phyloP scores from a whole-genome alignment of 2,888 invertebrate genomes.

The Frankliniella fusca region DNA sequence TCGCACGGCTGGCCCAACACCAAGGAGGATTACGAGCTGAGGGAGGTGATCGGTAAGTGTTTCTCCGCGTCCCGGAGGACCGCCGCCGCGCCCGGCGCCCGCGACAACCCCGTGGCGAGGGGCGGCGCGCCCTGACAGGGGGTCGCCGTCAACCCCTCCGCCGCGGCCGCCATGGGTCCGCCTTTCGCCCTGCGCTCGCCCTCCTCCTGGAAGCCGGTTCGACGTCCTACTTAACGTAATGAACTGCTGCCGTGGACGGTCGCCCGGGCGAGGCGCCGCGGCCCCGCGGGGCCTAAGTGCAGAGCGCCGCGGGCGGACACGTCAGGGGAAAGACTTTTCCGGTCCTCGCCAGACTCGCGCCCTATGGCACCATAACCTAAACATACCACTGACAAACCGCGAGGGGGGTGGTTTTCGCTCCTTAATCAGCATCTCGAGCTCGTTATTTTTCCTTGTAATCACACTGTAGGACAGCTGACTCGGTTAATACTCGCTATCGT shows the following conservation, averaged over 20 bases:
- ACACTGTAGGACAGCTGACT: too few relatives aligned
- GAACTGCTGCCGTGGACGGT: background rate
- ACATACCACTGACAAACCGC: background rate
- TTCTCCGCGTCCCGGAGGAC: slow-evolving; percentile 1
- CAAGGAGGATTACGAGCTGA: slow-evolving; percentile 86
- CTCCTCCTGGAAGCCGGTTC: background rate
- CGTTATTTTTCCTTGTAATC: too few relatives aligned
- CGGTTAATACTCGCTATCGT: background rate
- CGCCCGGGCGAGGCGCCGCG: background rate
- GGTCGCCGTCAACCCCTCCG: background rate
- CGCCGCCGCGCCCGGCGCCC: background rate
- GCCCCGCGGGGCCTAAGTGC: background rate
- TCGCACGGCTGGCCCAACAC: slow-evolving; percentile 76
- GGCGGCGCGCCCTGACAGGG: background rate
- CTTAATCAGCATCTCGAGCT: too few relatives aligned
- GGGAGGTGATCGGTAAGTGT: slow-evolving; percentile 85
- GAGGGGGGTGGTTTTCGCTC: background rate
- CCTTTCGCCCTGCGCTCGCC: background rate
- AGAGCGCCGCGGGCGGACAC: background rate
- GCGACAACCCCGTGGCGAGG: background rate
- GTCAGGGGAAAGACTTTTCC: background rate
- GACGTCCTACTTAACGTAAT: background rate
- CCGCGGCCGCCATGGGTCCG: background rate
- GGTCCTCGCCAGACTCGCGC: background rate
- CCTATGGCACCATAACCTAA: background rate